Conservation (phyloP, 2,113 vertebrate genomes). For the Protobothrops flavoviridis region DNA sequence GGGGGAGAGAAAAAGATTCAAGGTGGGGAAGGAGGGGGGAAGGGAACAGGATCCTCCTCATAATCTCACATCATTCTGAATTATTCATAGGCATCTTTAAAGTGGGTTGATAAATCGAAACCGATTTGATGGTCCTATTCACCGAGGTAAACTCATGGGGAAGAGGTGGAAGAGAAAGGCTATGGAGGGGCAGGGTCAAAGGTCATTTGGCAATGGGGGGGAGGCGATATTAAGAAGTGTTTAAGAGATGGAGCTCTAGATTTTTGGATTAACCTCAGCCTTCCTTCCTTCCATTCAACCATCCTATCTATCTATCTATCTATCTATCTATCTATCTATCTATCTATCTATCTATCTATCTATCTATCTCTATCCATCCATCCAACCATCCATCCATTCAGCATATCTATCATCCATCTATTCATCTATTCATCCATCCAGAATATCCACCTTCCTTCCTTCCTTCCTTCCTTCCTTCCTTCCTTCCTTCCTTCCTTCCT, state of each 20-base stretch:
- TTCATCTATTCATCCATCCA: no score
- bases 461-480: no score
- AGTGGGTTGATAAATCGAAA: constrained; percentile 80
- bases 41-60: constrained; percentile 46
- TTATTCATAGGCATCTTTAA: constrained; percentile 87
- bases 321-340: no score
- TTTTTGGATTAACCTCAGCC: constrained; percentile 45
- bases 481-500: no score
- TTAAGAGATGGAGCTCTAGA: constrained; percentile 81
- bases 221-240: constrained; percentile 79
- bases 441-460: no score
- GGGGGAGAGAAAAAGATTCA: not conserved
- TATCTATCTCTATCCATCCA: no score
- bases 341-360: no score
- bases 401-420: no score
- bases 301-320: no score
- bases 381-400: no score
- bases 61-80: constrained; percentile 77
- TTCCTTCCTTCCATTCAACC: no score
- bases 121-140: constrained; percentile 68
- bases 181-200: no score
- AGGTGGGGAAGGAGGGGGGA: not conserved
- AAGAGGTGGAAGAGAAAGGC: constrained; percentile 44
- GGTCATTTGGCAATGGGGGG: constrained; percentile 60
- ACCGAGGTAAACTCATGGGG: constrained; percentile 63